A percentile compares a stretch with the other conserved stretches of the same genome.
These are phyloP conservation scores for Zaprionus africanus DNA, from an alignment of 1,140 invertebrate species.

Conservation along the genomic window DNA sequence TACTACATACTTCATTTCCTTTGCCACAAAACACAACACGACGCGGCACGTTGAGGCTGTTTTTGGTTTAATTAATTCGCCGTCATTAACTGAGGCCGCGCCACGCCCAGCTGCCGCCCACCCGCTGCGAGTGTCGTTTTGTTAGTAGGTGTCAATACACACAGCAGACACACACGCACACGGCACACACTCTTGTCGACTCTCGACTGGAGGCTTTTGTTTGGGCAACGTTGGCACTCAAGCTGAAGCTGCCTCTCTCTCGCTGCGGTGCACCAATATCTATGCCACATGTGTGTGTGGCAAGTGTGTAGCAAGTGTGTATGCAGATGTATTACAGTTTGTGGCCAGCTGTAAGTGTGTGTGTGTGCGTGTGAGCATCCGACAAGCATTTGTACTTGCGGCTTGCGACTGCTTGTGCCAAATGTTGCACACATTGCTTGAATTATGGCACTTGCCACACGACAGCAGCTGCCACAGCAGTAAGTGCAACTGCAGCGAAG, in stretches of 20 bases:
- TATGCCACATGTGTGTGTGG: conserved; percentile 46
- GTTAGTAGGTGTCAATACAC: conserved; percentile 53
- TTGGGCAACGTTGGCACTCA: neutral
- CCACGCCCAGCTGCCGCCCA: neutral
- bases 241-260: neutral
- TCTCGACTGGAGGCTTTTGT: conserved; percentile 12
- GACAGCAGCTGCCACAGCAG: conserved; percentile 27
- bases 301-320: conserved; percentile 24
- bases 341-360: conserved; percentile 20
- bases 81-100: conserved; percentile 68
- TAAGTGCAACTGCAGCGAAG: conserved; percentile 37
- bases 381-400: conserved; percentile 76
- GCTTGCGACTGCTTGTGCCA: conserved; percentile 21
- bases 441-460: conserved; percentile 63
- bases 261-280: conserved; percentile 66
- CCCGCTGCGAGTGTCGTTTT: conserved; percentile 25
- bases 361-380: conserved; percentile 23
- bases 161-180: conserved; percentile 11
- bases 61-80: conserved; percentile 81
- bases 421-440: conserved; percentile 50
- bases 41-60: conserved; percentile 39
- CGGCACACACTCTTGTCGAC: neutral
- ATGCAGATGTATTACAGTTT: conserved; percentile 73
- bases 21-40: conserved; percentile 35
- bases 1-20: neutral